A percentile compares a stretch with the other conserved stretches of the same genome.
Conservation (phyloP, 2,888 invertebrate species). For the Girardia tigrina region DNA sequence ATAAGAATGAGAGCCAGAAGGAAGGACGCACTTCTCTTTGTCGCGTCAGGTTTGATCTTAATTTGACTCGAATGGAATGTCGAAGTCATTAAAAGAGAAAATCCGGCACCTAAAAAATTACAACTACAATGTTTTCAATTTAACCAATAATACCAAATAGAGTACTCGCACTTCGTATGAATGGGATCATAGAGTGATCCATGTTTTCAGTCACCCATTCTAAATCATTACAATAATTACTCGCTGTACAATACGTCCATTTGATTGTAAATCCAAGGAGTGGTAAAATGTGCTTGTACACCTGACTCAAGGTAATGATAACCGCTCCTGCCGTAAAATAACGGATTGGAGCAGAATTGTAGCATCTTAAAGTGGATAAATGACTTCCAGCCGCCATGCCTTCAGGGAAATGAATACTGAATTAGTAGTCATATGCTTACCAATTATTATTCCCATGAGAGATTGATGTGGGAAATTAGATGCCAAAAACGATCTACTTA, state of each 20-base stretch:
- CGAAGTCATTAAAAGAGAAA: neutral
- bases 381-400: neutral
- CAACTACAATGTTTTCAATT: neutral
- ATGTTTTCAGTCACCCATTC: neutral
- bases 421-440: neutral
- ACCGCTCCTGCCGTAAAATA: neutral
- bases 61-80: neutral
- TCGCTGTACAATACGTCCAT: neutral
- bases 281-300: neutral
- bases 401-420: neutral
- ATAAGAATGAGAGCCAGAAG: neutral
- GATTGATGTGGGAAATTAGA: neutral
- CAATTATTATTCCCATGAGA: neutral
- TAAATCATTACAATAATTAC: neutral
- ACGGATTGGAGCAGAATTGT: neutral
- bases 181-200: neutral
- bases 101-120: neutral
- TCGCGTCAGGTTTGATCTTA: neutral
- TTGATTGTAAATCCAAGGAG: neutral
- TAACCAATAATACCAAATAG: neutral
- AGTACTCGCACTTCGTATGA: neutral
- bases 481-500: neutral
- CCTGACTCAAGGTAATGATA: neutral
- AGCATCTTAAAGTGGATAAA: neutral
- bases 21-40: neutral